Evolutionary conservation across 2,113 vertebrate genomes (phyloP), one percentile per base, ranked within the genome.

Genomic region (Bufo gargarizans): DNA sequence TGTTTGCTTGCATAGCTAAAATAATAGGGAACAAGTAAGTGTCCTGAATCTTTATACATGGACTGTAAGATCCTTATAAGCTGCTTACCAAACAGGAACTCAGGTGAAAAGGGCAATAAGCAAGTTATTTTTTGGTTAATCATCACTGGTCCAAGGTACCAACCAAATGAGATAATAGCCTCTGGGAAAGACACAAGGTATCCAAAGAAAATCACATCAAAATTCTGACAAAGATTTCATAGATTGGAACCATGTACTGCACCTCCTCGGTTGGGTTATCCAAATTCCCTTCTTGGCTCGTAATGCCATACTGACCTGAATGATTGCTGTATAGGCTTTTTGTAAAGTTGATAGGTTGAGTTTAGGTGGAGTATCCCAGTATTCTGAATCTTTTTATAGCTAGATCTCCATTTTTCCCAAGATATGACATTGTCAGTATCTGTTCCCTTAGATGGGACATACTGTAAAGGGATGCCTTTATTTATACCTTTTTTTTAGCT

Each of bases 41-140:
- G 22, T 71, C 22, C 22, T 43, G 22, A 13, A 33, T 69, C n/a
- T 69, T 33, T 69, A 65, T 65, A 6, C 61, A 65, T 12, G n/a
- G 65, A 8, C 19, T 65, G 22, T n/a, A 65, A 10, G 9, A 71
- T 71, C 3, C 22, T 71, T 71, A 13, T 22, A 5, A 43, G 22
- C n/a, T 69, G 67, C 22, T 71, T 71, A 71, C 3, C 22, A 43
- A 71, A 43, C 67, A 43, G 22, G 22, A 71, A 71, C 10, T 43
- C 4, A 33, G 10, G 67, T 12, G 33, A 22, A 71, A 71, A 71
- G 67, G 22, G 67, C 67, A 71, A 71, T 33, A 71, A 43, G 22
- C 67, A 71, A 14, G 67, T 33, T 71, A 43, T 71, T 71, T 71
- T 71, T 71, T 43, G 67, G 67, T 71, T 71, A 71, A 71, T 71